Evolutionary conservation across 2,797 vertebrate species (phyloP), one percentile per base, ranked within the genome.

Genomic region (Epinephelus awoara): DNA sequence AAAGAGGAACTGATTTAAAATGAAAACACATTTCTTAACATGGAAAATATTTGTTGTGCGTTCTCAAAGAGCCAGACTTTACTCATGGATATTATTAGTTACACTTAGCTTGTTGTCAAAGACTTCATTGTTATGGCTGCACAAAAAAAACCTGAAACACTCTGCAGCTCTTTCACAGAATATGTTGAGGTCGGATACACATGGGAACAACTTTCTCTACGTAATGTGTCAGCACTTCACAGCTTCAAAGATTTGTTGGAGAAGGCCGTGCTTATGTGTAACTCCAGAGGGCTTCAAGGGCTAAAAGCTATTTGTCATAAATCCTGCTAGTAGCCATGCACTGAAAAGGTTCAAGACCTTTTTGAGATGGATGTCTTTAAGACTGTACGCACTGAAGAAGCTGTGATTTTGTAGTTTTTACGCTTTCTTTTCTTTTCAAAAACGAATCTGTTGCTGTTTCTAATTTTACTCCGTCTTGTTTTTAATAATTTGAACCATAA

Each of bases 1-100:
- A 25, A 65, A 40, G n/a, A 19, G 56, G 9, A 14, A 50, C 18
- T 17, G 19, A 27, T 56, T 23, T 11, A n/a, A 75, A 77, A 23
- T 67, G 40, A 72, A 72, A 81, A 82, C 47, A 59, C 13, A 1
- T 49, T 62, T 15, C 19, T 13, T 47, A 4, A 29, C n/a, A 3
- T 21, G 57, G 68, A 83, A 75, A 72, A 75, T 34, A 72, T 77
- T 51, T 63, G 29, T 46, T 46, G 13, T 2, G 57, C 21, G 44
- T 52, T 18, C 19, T 62, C 10, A 44, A n/a, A 47, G 27, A 58
- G 67, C 54, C 67, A 63, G 46, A 50, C 27, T 15, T 68, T 2
- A 54, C 68, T 72, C 12, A 14, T 34, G 50, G 64, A 58, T 66
- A 17, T 65, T 49, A 59, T 69, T 73, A 75, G 70, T 42, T 55